A percentile compares a stretch with the other conserved stretches of the same genome.
Evolutionary conservation across 1,140 invertebrate species (phyloP).

Genomic region (Gryon sp.): DNA sequence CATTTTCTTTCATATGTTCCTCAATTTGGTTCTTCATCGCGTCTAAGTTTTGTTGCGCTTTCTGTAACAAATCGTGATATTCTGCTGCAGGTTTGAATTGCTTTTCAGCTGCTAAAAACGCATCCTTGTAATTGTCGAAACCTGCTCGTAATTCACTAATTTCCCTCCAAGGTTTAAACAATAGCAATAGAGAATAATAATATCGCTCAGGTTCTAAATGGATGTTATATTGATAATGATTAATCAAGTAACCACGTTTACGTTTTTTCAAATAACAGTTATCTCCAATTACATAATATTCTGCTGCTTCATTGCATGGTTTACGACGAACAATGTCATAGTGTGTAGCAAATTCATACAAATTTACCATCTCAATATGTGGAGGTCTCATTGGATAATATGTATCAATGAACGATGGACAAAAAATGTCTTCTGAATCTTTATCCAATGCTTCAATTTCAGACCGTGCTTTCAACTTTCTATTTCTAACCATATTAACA

Average conservation of each 20-base stretch:
- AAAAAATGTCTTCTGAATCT: too few species aligned
- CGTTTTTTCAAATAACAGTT: too few species aligned
- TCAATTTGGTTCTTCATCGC: constrained; percentile 26
- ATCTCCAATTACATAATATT: constrained; percentile 12
- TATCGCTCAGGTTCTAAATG: too few species aligned
- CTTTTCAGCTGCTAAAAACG: constrained; percentile 45
- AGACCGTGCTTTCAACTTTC: not conserved
- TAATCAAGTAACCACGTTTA: too few species aligned
- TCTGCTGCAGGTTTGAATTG: constrained; percentile 33
- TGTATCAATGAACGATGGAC: constrained; percentile 29
- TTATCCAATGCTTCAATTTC: too few species aligned
- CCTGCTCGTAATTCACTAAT: constrained; percentile 44
- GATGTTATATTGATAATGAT: too few species aligned
- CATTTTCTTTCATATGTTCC: constrained; percentile 37
- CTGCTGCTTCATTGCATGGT: not conserved
- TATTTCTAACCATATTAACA: too few species aligned
- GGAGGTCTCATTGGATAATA: constrained; percentile 16
- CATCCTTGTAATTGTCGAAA: constrained; percentile 54
- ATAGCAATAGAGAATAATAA: too few species aligned
- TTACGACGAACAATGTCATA: constrained; percentile 7
- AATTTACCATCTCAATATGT: constrained; percentile 4
- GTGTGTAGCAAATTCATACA: constrained; percentile 9
- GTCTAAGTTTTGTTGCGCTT: constrained; percentile 53
- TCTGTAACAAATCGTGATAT: constrained; percentile 60
- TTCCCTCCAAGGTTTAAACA: too few species aligned